Conservation (phyloP, 2,797 vertebrate species). For the Hippoglossus hippoglossus region DNA sequence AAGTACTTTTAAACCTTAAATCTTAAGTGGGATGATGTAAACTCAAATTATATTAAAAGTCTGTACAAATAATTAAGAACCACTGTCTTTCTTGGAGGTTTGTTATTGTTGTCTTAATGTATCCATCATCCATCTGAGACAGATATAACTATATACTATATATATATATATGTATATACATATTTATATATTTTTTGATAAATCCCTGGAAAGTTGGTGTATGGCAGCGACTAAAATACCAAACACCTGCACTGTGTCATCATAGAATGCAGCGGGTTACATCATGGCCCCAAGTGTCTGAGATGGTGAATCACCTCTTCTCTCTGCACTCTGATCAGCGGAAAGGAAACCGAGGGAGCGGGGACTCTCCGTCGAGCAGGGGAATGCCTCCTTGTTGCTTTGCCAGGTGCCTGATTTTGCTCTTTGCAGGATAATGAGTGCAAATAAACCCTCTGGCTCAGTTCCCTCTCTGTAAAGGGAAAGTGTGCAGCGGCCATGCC, state of each 20-base stretch:
- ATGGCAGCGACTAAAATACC: not conserved
- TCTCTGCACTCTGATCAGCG: slow-evolving; percentile 1
- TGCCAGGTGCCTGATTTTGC: slow-evolving; percentile 24
- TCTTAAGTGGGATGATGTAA: no score
- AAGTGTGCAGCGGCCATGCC: slow-evolving; percentile 2
- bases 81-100: no score
- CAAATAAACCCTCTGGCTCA: slow-evolving; percentile 31
- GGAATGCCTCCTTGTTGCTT: slow-evolving; percentile 21
- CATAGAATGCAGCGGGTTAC: slow-evolving; percentile 35
- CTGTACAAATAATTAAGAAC: no score
- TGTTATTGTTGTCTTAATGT: no score
- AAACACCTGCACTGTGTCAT: slow-evolving; percentile 35
- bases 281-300: slow-evolving; percentile 25
- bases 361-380: not conserved
- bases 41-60: no score
- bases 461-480: slow-evolving; percentile 11
- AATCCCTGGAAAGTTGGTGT: not conserved
- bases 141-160: no score
- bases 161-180: no score
- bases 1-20: no score
- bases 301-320: slow-evolving; percentile 31
- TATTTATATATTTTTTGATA: no score
- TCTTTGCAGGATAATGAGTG: slow-evolving; percentile 14
- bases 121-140: no score
- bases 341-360: not conserved